These are phyloP conservation scores for Trissoscelio sp. DNA, from an alignment of 2,888 invertebrate genomes.

Conservation along the genomic window DNA sequence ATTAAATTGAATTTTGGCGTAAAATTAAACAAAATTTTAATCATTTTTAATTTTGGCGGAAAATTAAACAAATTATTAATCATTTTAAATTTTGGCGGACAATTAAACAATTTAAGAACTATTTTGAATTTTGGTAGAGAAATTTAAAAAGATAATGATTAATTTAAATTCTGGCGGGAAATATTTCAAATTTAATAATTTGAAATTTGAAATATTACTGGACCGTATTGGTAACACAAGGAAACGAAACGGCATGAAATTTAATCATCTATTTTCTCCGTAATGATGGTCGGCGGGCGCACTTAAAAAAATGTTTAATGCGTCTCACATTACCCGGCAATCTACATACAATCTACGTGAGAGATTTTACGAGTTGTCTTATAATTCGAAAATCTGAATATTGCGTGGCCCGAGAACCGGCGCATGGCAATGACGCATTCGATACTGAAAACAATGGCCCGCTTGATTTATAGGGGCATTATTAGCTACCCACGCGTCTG, in stretches of 20 bases:
- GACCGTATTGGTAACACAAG: neutral
- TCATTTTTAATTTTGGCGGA: no score
- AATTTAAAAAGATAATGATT: no score
- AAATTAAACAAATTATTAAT: no score
- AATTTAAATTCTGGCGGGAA: no score
- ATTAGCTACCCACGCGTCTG: constrained; percentile 77
- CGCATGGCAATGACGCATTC: constrained; percentile 72
- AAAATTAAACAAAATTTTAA: no score
- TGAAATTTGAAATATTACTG: no score
- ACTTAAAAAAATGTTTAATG: constrained; percentile 48
- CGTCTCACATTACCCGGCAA: constrained; percentile 52
- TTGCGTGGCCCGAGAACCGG: constrained; percentile 50
- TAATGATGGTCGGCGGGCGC: constrained; percentile 35
- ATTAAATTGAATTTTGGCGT: no score
- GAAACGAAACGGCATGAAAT: constrained; percentile 41
- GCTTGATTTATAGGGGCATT: constrained; percentile 80
- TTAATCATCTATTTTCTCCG: constrained; percentile 54
- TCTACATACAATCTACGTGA: constrained; percentile 61
- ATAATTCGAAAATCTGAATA: constrained; percentile 60
- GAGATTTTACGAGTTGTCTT: constrained; percentile 56
- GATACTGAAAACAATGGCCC: constrained; percentile 79
- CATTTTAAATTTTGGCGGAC: no score
- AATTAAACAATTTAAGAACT: no score
- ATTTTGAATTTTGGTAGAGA: no score
- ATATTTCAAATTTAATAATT: no score